Evolutionary conservation across 2,797 vertebrate species (phyloP), one percentile per base, ranked within the genome.

Genomic region (Amblyraja radiata): DNA sequence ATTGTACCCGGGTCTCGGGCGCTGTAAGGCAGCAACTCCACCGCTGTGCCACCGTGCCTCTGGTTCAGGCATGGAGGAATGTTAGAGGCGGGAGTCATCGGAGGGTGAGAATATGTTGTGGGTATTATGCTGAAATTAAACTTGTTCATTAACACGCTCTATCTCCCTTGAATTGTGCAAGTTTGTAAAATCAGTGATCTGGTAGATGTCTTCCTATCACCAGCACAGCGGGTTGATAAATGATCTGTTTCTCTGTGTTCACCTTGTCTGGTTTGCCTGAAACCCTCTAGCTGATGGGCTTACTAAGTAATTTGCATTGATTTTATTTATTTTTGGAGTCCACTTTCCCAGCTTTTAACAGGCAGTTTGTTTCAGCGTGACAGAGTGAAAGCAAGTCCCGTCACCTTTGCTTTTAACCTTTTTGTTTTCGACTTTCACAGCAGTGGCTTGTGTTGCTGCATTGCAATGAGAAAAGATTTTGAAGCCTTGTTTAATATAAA

Each of bases 291-390:
- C 84, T 88, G 83, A 88, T 65, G 83, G 54, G 10, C 1, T 88
- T 63, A 32, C 83, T 90, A 90, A 68, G 63, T 90, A 68, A 90
- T 90, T 36, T 63, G 18, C 63, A 90, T 90, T 90, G 86, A 90
- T 90, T 90, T 90, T 65, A 8, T 73, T 90, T 90, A 46, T 73
- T 39, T 11, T 36, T 90, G 39, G 32, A 25, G 18, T 32, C 58
- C 11, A 21, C 88, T 32, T 71, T 68, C 32, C 63, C 63, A 71
- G 86, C 61, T 71, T 65, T 21, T 25, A 71, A 73, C 18, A 18
- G 16, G 88, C 61, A 23, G 65, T 90, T 21, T 90, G 63, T 90
- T 9, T 61, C 39, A 32, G 65, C 16, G 16, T 73, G 65, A 68
- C 65, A 46, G 63, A 73, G 36, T 23, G 21, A 21, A 46, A 2